Evolutionary conservation across 37 sponge, comb jelly and placozoan species (phyloP), one percentile per base, ranked within the genome.

Genomic region (Hexactinellida sp.): DNA sequence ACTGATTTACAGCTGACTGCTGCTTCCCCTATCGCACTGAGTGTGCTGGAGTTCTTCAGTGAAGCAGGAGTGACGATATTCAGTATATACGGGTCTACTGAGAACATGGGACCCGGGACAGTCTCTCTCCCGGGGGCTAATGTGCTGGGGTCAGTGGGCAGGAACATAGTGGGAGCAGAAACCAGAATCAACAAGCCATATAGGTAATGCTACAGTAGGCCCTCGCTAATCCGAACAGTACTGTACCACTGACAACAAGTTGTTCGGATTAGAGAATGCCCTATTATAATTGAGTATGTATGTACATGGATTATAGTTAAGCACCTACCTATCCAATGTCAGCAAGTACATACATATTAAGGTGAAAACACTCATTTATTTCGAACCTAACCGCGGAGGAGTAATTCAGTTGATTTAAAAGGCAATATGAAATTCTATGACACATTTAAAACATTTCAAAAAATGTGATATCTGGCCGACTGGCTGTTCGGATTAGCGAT

Each of bases 71-170:
- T 98, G 19, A 92, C 95, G 21, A 55, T 97, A 38, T 93, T 90
- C 82, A 93, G 93, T 83, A 55, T 98, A 19, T 98, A 95, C 85
- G 95, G 99, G 32, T 92, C 95, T 92, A 91, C 89, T 0, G 98
- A 97, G 86, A 92, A 90, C 21, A 87, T 90, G 24, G 99, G 99
- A 30, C 95, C 96, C n/a, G 91, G 90, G 82, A 92, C 95, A 13
- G 84, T 95, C 84, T 93, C 94, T 28, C 84, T 84, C 28, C 84
- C 83, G 30, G 93, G 97, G 92, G 39, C n/a, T 7, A 85, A 93
- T 85, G 86, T 82, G 83, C 82, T 90, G n/a, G 93, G 92, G 0
- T 76, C 92, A 16, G 84, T 88, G 24, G 97, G 97, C 35, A 89
- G 86, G 47, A 84, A 87, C 16, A 90, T 94, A 82, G 87, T 90